phyloP scores from a whole-genome alignment of 2,888 invertebrate genomes.

The Punctoribates punctum region DNA sequence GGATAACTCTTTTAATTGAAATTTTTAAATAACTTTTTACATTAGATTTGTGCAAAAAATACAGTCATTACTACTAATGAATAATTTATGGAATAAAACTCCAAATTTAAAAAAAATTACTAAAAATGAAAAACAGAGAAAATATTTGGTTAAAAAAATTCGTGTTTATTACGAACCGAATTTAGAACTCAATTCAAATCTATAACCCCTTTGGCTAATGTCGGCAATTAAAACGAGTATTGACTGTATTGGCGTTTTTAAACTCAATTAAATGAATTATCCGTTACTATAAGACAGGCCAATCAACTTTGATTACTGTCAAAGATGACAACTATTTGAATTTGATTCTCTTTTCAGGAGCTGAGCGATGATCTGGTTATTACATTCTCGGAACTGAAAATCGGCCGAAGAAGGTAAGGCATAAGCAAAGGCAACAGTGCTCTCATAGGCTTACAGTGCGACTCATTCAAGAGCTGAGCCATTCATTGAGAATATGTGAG shows the following conservation, averaged over 20 bases:
- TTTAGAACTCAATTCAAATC: too few species aligned
- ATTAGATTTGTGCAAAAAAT: too few species aligned
- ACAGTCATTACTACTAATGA: too few species aligned
- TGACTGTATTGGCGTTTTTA: neutral
- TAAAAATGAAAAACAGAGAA: too few species aligned
- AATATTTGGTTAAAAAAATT: too few species aligned
- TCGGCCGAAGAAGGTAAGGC: constrained; percentile 45
- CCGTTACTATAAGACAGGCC: neutral
- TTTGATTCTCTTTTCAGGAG: constrained; percentile 43
- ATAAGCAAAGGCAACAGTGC: too few species aligned
- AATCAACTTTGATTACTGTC: neutral
- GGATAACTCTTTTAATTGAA: constrained; percentile 2
- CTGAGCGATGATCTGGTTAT: constrained; percentile 45
- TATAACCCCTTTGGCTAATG: too few species aligned
- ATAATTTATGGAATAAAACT: too few species aligned
- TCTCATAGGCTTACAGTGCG: neutral
- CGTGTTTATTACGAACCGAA: too few species aligned
- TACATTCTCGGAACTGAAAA: constrained; percentile 46
- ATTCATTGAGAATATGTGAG: neutral
- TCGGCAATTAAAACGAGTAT: neutral
- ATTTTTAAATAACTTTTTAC: neutral
- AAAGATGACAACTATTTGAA: neutral
- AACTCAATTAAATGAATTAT: neutral
- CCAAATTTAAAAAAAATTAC: too few species aligned
- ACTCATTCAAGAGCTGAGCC: neutral